Percentiles rank a stretch among this genome's conserved stretches.
These are phyloP conservation scores for Chymomyza amoena DNA, from an alignment of 2,888 invertebrate species.

Conservation along the genomic window DNA sequence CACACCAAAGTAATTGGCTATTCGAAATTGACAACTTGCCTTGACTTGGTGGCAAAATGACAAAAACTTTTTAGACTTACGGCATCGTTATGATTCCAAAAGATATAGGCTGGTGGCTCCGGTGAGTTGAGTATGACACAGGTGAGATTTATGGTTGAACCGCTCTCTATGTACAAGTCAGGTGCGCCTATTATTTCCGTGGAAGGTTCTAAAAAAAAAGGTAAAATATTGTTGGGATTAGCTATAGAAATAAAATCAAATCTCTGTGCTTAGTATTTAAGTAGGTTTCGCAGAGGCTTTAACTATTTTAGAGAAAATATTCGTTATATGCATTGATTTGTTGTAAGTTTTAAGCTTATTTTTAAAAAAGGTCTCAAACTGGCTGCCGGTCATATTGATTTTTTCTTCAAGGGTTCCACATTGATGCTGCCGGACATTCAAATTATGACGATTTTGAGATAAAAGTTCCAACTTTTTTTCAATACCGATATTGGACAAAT, in stretches of 20 bases:
- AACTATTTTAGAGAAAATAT: too few relatives aligned
- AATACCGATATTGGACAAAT: too few relatives aligned
- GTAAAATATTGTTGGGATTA: not conserved
- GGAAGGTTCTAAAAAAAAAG: conserved; percentile 86
- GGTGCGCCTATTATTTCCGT: conserved; percentile 95
- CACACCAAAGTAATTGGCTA: conserved; percentile 58
- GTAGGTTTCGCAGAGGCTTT: too few relatives aligned
- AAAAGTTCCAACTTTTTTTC: too few relatives aligned
- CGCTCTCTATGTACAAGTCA: conserved; percentile 94
- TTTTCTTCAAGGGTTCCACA: too few relatives aligned
- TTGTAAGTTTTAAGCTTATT: too few relatives aligned
- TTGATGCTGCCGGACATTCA: too few relatives aligned
- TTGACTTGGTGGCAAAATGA: not conserved
- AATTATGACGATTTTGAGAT: too few relatives aligned
- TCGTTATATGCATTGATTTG: too few relatives aligned
- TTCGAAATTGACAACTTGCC: conserved; percentile 26
- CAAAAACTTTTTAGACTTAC: conserved; percentile 81
- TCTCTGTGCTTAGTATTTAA: not conserved
- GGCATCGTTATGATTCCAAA: conserved; percentile 96
- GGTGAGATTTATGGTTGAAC: conserved; percentile 95
- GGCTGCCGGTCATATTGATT: too few relatives aligned
- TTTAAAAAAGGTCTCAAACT: too few relatives aligned
- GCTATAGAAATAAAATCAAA: conserved; percentile 3
- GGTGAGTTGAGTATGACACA: conserved; percentile 95
- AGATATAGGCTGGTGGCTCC: conserved; percentile 95